These are phyloP conservation scores for Zaprionus obscuricornis DNA, from an alignment of 2,888 invertebrate genomes.

Conservation along the genomic window DNA sequence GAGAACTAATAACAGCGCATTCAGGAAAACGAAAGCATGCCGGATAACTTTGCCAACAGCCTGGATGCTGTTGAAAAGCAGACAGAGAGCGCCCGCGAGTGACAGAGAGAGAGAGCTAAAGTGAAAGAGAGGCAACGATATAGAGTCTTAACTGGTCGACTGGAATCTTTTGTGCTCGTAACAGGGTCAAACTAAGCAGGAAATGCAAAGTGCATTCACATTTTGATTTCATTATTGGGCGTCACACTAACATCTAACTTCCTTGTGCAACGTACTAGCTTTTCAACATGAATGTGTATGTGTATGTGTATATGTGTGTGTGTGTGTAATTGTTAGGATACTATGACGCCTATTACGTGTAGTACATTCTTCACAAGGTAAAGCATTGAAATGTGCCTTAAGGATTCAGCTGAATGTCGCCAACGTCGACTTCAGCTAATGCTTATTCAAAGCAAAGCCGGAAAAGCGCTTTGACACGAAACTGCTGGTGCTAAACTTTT, in stretches of 20 bases:
- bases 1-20: constrained; percentile 65
- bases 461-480: constrained; percentile 25
- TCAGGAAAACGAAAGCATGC: constrained; percentile 35
- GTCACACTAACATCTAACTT: constrained; percentile 60
- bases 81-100: background rate
- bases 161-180: constrained; percentile 27
- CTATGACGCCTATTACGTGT: constrained; percentile 41
- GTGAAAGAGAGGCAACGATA: background rate
- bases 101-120: constrained; percentile 5
- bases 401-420: constrained; percentile 33
- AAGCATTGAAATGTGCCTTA: constrained; percentile 55
- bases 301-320: background rate
- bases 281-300: background rate
- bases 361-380: constrained; percentile 46
- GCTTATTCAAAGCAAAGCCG: constrained; percentile 31
- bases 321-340: constrained; percentile 33
- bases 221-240: constrained; percentile 74
- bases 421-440: constrained; percentile 28
- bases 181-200: constrained; percentile 76
- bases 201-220: constrained; percentile 79
- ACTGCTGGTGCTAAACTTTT: constrained; percentile 48
- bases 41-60: constrained; percentile 10
- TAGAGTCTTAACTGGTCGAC: constrained; percentile 4
- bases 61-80: background rate
- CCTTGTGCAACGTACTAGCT: constrained; percentile 80